Conservation (phyloP, 92 coral and sea anemone species). For the Scolanthus callimorphus region DNA sequence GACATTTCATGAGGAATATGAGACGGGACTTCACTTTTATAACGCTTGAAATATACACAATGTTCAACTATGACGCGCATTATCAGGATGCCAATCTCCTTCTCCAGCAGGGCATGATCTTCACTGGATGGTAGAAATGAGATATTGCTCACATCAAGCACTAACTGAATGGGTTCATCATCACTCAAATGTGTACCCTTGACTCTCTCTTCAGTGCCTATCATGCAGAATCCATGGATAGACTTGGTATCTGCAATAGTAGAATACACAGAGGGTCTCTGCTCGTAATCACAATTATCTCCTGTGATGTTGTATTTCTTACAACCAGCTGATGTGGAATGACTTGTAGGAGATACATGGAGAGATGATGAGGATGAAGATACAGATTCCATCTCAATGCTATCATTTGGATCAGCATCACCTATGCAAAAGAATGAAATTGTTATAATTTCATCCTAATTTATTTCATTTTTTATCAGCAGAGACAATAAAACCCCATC, state of each 20-base stretch:
- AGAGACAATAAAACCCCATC: no score
- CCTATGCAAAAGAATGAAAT: no score
- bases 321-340: no score
- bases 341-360: no score
- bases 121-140: constrained; percentile 28
- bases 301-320: constrained; percentile 30
- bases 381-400: no score
- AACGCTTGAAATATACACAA: constrained; percentile 33
- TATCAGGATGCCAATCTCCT: constrained; percentile 24
- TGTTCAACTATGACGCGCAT: constrained; percentile 20
- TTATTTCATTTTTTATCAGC: no score
- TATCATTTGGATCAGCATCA: no score
- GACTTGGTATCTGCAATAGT: constrained; percentile 22
- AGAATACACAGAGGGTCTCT: constrained; percentile 39
- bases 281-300: constrained; percentile 31
- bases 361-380: no score
- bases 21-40: constrained; percentile 15
- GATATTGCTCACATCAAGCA: constrained; percentile 26
- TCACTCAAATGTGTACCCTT: constrained; percentile 5
- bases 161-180: constrained; percentile 7
- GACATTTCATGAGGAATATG: constrained; percentile 38
- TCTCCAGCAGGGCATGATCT: constrained; percentile 20
- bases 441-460: no score
- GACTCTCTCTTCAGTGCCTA: constrained; percentile 29
- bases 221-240: constrained; percentile 29